Evolutionary conservation across 2,113 vertebrate species (phyloP).

Genomic region (Tylochromis polylepis): DNA sequence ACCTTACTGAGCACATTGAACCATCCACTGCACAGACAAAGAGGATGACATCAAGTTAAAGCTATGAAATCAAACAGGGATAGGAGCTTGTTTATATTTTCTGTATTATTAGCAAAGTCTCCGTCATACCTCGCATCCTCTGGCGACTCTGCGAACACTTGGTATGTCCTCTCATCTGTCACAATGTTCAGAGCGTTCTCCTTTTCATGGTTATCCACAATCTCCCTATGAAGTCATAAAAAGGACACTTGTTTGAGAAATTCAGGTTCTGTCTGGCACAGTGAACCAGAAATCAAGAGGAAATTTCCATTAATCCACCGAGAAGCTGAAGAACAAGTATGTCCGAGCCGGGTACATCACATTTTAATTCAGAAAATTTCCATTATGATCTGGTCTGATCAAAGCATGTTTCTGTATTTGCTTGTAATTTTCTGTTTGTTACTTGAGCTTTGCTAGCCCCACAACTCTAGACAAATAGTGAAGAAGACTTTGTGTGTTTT

Average conservation of each 20-base stretch:
- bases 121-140: conserved; percentile 84
- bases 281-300: background rate
- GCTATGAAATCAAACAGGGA: background rate
- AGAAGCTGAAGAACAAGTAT: background rate
- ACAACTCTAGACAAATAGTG: background rate
- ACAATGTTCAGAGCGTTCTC: conserved; percentile 90
- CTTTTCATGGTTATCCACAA: conserved; percentile 91
- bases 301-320: background rate
- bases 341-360: background rate
- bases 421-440: background rate
- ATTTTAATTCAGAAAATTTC: background rate
- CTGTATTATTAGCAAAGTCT: background rate
- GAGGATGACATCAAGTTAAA: background rate
- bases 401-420: background rate
- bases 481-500: background rate
- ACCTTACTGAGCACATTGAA: conserved; percentile 88
- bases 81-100: background rate
- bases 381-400: background rate
- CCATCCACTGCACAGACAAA: conserved; percentile 76
- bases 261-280: background rate
- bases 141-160: conserved; percentile 89
- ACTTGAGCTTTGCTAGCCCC: background rate
- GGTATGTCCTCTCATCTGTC: conserved; percentile 87
- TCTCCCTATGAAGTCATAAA: conserved; percentile 73
- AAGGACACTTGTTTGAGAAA: background rate